Evolutionary conservation across 2,113 vertebrate genomes (phyloP).

Genomic region (Sturnira hondurensis): DNA sequence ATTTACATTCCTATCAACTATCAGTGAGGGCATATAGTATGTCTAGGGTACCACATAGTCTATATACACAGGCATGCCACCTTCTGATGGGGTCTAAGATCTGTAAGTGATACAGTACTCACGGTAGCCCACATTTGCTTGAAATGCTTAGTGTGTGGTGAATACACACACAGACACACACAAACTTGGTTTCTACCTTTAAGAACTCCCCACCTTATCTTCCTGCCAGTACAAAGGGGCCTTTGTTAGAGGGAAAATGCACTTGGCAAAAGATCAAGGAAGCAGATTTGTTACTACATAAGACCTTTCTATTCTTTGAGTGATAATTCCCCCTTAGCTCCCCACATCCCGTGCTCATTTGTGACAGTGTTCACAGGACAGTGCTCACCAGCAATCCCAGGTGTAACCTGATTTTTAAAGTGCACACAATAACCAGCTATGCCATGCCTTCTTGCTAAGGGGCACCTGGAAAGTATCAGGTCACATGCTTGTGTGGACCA

Average conservation of each 20-base stretch:
- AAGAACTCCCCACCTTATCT: neutral
- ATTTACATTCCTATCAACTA: neutral
- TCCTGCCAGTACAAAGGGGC: neutral
- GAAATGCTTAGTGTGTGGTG: neutral
- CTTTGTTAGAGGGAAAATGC: conserved; percentile 1
- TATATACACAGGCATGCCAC: neutral
- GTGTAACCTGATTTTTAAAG: neutral
- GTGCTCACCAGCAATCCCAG: neutral
- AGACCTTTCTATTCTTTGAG: neutral
- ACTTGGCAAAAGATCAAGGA: conserved; percentile 9
- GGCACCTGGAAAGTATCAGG: neutral
- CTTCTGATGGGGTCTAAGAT: neutral
- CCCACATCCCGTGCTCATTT: neutral
- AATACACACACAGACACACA: neutral
- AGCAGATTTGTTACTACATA: neutral
- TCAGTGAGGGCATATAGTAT: neutral
- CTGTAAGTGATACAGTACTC: neutral
- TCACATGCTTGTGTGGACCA: neutral
- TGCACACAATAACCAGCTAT: neutral
- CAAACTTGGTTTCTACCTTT: neutral
- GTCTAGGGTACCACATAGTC: neutral
- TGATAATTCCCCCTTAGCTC: neutral
- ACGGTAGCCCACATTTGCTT: neutral
- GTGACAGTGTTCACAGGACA: neutral
- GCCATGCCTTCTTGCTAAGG: neutral